A percentile compares a stretch with the other conserved stretches of the same genome.
phyloP scores from a whole-genome alignment of 2,888 invertebrate species.

The Mythimna ferrago region DNA sequence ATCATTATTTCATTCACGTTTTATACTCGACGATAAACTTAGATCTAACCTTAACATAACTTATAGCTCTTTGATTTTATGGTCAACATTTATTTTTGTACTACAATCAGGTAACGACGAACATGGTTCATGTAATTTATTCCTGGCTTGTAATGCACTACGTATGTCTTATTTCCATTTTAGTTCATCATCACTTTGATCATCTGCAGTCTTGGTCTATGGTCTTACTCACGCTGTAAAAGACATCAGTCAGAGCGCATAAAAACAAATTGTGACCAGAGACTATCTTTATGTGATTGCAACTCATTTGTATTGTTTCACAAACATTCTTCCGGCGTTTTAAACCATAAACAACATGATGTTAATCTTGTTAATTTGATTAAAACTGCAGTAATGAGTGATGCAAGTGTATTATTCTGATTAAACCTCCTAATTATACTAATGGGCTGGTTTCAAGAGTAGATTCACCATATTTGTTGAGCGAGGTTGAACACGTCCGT shows the following conservation, averaged over 20 bases:
- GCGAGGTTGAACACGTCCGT: conserved; percentile 21
- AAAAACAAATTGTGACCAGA: neutral
- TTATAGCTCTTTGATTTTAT: conserved; percentile 5
- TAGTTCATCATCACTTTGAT: neutral
- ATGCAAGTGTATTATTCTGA: conserved; percentile 24
- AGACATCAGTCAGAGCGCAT: neutral
- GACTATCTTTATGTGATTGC: neutral
- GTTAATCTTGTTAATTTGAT: conserved; percentile 27
- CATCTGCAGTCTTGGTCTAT: neutral
- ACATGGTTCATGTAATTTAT: neutral
- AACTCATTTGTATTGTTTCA: conserved; percentile 5
- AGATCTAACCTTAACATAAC: neutral
- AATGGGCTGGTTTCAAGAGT: conserved; percentile 22
- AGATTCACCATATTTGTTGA: conserved; percentile 28
- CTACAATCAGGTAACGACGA: neutral
- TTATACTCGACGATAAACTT: neutral
- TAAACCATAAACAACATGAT: conserved; percentile 10
- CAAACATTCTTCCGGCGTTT: neutral
- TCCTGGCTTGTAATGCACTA: conserved; percentile 7
- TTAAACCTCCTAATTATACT: conserved; percentile 42
- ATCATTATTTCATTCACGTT: conserved; percentile 4
- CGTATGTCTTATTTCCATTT: neutral
- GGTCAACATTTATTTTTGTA: conserved; percentile 6
- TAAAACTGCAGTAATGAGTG: conserved; percentile 33
- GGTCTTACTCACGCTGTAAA: neutral